Evolutionary conservation across 37 sponge, comb jelly and placozoan genomes (phyloP).

Genomic region (Aplysina aerophoba): DNA sequence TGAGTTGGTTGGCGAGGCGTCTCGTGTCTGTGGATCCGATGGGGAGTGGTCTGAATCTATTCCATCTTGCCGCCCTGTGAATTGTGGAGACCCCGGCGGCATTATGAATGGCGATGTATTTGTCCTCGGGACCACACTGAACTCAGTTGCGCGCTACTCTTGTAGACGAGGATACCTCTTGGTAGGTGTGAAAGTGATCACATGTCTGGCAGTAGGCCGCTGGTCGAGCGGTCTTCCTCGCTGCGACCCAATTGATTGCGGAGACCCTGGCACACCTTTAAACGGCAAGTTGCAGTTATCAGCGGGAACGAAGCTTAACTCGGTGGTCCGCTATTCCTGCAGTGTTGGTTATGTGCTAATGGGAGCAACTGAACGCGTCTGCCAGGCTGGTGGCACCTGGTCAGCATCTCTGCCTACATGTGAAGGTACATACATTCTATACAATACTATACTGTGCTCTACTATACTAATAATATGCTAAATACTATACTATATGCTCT

Average conservation of each 20-base stretch:
- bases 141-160: constrained; percentile 31
- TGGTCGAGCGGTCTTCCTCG: constrained; percentile 32
- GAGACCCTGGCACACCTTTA: constrained; percentile 38
- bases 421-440: constrained; percentile 29
- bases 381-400: constrained; percentile 55
- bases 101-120: constrained; percentile 34
- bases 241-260: constrained; percentile 48
- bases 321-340: constrained; percentile 49
- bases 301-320: constrained; percentile 44
- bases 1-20: constrained; percentile 41
- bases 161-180: constrained; percentile 32
- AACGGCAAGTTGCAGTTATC: constrained; percentile 34
- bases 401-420: constrained; percentile 46
- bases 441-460: too few species aligned
- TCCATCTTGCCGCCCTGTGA: constrained; percentile 52
- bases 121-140: constrained; percentile 8
- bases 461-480: too few species aligned
- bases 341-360: constrained; percentile 36
- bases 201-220: constrained; percentile 6
- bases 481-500: too few species aligned
- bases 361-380: constrained; percentile 32
- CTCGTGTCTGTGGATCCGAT: constrained; percentile 45
- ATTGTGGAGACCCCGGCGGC: constrained; percentile 36
- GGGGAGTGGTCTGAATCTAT: constrained; percentile 64
- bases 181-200: constrained; percentile 1